Evolutionary conservation across 2,797 vertebrate genomes (phyloP).

Genomic region (Mus minutoides): DNA sequence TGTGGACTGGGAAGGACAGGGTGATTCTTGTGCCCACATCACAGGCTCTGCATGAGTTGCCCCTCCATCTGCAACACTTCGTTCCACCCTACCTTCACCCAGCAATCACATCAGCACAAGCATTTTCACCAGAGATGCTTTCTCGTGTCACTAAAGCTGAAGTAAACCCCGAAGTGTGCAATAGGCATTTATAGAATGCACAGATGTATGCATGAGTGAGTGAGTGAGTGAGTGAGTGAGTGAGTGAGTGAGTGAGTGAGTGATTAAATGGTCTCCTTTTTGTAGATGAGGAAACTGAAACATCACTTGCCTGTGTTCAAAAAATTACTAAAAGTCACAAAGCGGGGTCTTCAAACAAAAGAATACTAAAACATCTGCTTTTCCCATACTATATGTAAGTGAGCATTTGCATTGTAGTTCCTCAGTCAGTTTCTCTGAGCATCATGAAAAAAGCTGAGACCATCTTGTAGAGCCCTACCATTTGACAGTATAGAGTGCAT

Average conservation of each 20-base stretch:
- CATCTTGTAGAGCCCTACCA: background rate
- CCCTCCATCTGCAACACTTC: background rate
- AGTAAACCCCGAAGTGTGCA: background rate
- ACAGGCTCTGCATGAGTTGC: background rate
- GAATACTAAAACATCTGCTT: background rate
- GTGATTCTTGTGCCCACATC: background rate
- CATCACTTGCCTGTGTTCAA: background rate
- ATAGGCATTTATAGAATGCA: background rate
- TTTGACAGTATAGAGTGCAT: background rate
- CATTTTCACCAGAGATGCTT: background rate
- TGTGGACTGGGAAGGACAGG: background rate
- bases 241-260: background rate
- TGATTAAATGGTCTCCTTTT: background rate
- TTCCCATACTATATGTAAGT: background rate
- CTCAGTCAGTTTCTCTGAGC: background rate
- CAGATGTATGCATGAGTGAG: background rate
- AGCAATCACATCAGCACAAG: background rate
- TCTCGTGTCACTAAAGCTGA: background rate
- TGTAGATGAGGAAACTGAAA: conserved; percentile 27
- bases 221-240: no score
- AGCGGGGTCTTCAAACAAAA: background rate
- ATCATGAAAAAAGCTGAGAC: background rate
- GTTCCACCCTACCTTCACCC: background rate
- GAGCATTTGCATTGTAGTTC: background rate
- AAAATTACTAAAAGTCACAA: background rate